These are phyloP conservation scores for Parascotia fuliginaria DNA, from an alignment of 2,888 invertebrate species.

Conservation along the genomic window DNA sequence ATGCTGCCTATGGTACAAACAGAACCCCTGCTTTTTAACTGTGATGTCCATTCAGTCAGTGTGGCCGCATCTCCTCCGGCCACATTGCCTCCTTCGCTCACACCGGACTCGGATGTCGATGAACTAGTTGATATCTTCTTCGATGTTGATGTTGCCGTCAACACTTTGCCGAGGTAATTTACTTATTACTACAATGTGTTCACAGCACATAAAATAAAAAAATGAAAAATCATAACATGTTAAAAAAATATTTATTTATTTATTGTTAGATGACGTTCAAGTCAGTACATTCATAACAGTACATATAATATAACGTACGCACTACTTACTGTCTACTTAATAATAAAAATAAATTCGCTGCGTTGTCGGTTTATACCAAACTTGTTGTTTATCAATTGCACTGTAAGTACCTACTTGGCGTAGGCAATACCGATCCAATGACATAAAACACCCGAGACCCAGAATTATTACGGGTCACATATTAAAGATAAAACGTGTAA, in stretches of 20 bases:
- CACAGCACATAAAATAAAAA: neutral
- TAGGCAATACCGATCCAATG: slow-evolving; percentile 58
- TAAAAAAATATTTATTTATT: slow-evolving; percentile 1
- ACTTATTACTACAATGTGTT: neutral
- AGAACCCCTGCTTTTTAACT: slow-evolving; percentile 75
- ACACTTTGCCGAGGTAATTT: slow-evolving; percentile 75
- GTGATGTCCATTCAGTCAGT: slow-evolving; percentile 70
- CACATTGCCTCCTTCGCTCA: slow-evolving; percentile 77
- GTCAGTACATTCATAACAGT: slow-evolving; percentile 16
- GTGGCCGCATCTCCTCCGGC: slow-evolving; percentile 73
- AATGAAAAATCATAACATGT: neutral
- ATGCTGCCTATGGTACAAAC: slow-evolving; percentile 83
- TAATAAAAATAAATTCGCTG: slow-evolving; percentile 7
- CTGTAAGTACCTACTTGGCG: slow-evolving; percentile 43
- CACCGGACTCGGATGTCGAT: slow-evolving; percentile 78
- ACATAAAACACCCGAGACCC: slow-evolving; percentile 61
- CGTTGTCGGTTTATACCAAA: slow-evolving; percentile 24
- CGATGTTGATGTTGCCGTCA: slow-evolving; percentile 80
- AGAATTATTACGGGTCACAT: slow-evolving; percentile 66
- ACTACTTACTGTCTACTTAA: slow-evolving; percentile 18
- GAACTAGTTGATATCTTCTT: slow-evolving; percentile 81
- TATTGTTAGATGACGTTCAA: slow-evolving; percentile 9
- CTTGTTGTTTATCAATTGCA: slow-evolving; percentile 19
- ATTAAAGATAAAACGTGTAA: slow-evolving; percentile 63
- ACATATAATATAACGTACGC: slow-evolving; percentile 5